Base-by-base conservation (phyloP, 2,888 invertebrate genomes). In the Elysia crispata region DNA sequence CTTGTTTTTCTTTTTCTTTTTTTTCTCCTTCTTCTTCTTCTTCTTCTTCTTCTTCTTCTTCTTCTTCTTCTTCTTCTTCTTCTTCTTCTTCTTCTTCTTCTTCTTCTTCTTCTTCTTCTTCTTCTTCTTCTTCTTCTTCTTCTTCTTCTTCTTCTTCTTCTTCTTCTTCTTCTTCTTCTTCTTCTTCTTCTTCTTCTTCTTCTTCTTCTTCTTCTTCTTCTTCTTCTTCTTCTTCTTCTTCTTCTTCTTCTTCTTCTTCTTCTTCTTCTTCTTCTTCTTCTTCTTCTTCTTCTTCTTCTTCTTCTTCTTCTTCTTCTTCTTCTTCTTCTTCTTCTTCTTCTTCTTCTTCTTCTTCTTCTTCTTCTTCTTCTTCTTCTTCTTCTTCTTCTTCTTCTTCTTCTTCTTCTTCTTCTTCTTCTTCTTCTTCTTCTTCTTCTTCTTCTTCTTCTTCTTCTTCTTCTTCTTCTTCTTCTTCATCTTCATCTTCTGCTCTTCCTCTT, bases 81-180 rank as follows among this genome's bases (percentile, higher is more conserved):
- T 31, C 49, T n/a, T 30, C 20, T 50, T 25, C 6, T 15, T 18
- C 30, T 57, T 13, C 57, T 31, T n/a, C n/a, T 23, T 41, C 11
- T 23, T 30, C 31, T n/a, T n/a, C 23, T 30, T 30, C 72, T 60
- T 25, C 41, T 41, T 33, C 25, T 30, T 62, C 33, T 28, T 69
- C 70, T 33, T 41, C 41, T 60, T 57, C 54, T 69, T 70, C 41
- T 25, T 57, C 70, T 69, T 60, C 60, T 70, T 69, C 57, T 33
- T 60, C 60, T 60, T 69, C 66, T 62, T 13, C 13, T 54, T 25
- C n/a, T 41, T 30, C 20, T 25, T 25, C 70, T 33, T n/a, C 25
- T 49, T 62, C 49, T 70, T 64, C 72, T 11, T 62, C 72, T 70
- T 50, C 49, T 64, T 41, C 62, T 57, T 64, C 49, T 28, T 62